phyloP scores from a whole-genome alignment of 2,888 invertebrate species.

The Chaetogeoica ovagalla region DNA sequence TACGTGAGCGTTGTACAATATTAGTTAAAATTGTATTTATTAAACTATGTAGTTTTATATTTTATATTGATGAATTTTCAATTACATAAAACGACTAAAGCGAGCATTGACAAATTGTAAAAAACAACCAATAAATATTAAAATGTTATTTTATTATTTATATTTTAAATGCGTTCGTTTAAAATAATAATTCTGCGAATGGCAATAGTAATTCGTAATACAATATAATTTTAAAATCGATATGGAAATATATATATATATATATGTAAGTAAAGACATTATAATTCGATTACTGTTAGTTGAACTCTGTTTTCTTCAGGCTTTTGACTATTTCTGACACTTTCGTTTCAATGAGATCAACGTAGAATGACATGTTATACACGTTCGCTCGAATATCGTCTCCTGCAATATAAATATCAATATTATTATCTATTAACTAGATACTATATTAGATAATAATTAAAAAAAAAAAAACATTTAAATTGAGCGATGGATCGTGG shows the following conservation, averaged over 20 bases:
- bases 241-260: neutral
- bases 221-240: neutral
- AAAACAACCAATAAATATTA: neutral
- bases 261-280: neutral
- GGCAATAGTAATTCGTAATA: neutral
- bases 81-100: neutral
- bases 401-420: conserved; percentile 59
- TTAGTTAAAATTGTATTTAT: neutral
- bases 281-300: neutral
- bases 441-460: too few relatives aligned
- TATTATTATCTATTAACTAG: neutral
- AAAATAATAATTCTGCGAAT: conserved; percentile 9
- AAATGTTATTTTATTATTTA: neutral
- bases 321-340: conserved; percentile 61
- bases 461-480: too few relatives aligned
- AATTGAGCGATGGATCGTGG: too few relatives aligned
- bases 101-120: neutral
- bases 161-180: neutral
- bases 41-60: too few relatives aligned
- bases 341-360: conserved; percentile 79
- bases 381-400: conserved; percentile 72
- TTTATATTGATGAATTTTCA: neutral
- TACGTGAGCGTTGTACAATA: neutral
- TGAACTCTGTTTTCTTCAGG: neutral
- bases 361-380: conserved; percentile 78